Evolutionary conservation across 1,140 invertebrate species (phyloP).

Genomic region (Tetragonula clypearis): DNA sequence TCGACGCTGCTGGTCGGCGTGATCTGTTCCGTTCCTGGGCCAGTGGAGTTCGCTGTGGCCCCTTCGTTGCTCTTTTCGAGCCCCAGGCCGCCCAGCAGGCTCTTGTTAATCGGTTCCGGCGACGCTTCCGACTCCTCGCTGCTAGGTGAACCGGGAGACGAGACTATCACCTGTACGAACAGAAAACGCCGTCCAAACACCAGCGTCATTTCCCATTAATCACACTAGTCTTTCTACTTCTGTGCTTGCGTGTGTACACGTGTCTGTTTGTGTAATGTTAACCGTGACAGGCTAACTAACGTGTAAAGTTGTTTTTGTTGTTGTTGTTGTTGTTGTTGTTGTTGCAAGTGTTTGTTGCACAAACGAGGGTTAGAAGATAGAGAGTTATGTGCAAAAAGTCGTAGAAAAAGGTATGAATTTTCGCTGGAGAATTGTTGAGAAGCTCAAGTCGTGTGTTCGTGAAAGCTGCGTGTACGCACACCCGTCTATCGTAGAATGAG

Average conservation of each 20-base stretch:
- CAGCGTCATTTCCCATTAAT: slow-evolving; percentile 51
- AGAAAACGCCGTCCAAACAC: slow-evolving; percentile 39
- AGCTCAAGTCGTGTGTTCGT: background rate
- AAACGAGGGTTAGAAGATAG: no score
- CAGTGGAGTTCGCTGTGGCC: slow-evolving; percentile 68
- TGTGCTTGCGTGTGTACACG: no score
- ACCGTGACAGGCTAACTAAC: background rate
- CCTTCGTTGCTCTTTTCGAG: slow-evolving; percentile 69
- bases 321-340: no score
- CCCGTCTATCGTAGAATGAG: background rate
- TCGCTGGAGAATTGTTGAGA: no score
- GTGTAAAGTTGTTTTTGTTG: no score
- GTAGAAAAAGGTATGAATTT: no score
- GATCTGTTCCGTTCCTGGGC: slow-evolving; percentile 80
- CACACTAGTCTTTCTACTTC: background rate
- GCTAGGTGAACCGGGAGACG: slow-evolving; percentile 88
- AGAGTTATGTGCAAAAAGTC: no score
- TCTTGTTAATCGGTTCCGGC: slow-evolving; percentile 86
- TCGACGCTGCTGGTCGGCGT: slow-evolving; percentile 85
- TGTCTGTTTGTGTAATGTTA: background rate
- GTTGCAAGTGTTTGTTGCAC: no score
- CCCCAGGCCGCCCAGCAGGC: slow-evolving; percentile 64
- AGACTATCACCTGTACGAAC: slow-evolving; percentile 85
- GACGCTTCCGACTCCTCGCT: slow-evolving; percentile 85
- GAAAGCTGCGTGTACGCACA: background rate